A percentile compares a stretch with the other conserved stretches of the same genome.
Evolutionary conservation across 2,113 vertebrate genomes (phyloP).

Genomic region (Xenopus borealis): DNA sequence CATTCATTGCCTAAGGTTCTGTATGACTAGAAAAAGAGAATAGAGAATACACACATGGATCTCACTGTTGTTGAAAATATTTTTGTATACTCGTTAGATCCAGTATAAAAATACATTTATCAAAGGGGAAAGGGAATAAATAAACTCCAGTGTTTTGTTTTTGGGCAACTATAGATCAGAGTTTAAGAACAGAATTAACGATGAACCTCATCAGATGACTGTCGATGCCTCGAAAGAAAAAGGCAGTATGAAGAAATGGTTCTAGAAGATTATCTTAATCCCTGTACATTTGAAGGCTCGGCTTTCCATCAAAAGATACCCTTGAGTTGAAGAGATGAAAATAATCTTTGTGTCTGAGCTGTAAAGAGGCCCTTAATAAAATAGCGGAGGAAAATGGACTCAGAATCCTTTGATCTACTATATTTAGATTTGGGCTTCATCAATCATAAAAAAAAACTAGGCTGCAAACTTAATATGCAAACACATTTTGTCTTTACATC

Average conservation of each 20-base stretch:
- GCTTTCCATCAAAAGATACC: slow-evolving; percentile 70
- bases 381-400: slow-evolving; percentile 73
- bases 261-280: slow-evolving; percentile 64
- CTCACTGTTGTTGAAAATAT: too few species aligned
- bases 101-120: neutral
- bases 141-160: neutral
- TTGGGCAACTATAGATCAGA: neutral
- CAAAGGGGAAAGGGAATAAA: neutral
- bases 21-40: neutral
- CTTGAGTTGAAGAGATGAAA: slow-evolving; percentile 68
- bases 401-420: slow-evolving; percentile 69
- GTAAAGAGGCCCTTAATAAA: slow-evolving; percentile 74
- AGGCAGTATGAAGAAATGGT: slow-evolving; percentile 54
- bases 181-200: neutral
- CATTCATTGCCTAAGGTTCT: slow-evolving; percentile 1
- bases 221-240: slow-evolving; percentile 60
- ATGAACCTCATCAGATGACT: neutral
- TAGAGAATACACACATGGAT: neutral
- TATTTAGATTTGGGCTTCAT: slow-evolving; percentile 52
- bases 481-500: slow-evolving; percentile 37
- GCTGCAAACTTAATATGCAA: slow-evolving; percentile 45
- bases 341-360: slow-evolving; percentile 64
- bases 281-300: slow-evolving; percentile 51
- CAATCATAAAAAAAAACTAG: slow-evolving; percentile 51
- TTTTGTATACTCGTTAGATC: too few species aligned